Percentiles rank a stretch among this genome's conserved stretches.
phyloP scores from a whole-genome alignment of 64 coral and sea anemone species.

The Actinia equina region DNA sequence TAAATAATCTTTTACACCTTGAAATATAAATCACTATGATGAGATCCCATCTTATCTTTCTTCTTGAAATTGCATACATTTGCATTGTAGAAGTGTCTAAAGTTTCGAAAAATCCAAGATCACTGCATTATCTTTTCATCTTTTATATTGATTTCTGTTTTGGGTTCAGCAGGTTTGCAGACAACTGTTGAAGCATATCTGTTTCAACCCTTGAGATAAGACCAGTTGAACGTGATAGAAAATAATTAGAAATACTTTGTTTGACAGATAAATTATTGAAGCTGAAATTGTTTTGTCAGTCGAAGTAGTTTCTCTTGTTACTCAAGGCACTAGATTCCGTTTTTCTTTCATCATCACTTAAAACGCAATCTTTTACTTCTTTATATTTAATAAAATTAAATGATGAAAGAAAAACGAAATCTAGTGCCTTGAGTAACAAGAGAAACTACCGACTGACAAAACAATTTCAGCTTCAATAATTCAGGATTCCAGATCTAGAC shows the following conservation, averaged over 20 bases:
- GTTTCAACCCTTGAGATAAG: background rate
- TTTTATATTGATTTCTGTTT: background rate
- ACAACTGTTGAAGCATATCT: background rate
- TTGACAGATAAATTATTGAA: background rate
- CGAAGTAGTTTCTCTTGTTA: background rate
- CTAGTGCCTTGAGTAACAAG: background rate
- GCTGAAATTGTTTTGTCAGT: background rate
- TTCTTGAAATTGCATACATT: background rate
- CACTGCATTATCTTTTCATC: background rate
- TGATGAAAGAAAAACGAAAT: background rate
- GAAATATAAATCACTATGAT: background rate
- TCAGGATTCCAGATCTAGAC: too few relatives aligned
- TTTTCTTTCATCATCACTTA: background rate
- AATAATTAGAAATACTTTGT: background rate
- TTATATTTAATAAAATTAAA: too few relatives aligned
- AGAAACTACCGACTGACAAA: background rate
- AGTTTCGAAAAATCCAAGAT: background rate
- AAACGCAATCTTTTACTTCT: too few relatives aligned
- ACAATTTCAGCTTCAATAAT: background rate
- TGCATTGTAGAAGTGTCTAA: background rate
- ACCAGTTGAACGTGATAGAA: background rate
- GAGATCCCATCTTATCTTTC: background rate
- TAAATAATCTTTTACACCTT: background rate
- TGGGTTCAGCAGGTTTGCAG: background rate
- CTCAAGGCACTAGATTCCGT: background rate